Conservation (phyloP, 2,797 vertebrate species). For the Cossypha caffra region DNA sequence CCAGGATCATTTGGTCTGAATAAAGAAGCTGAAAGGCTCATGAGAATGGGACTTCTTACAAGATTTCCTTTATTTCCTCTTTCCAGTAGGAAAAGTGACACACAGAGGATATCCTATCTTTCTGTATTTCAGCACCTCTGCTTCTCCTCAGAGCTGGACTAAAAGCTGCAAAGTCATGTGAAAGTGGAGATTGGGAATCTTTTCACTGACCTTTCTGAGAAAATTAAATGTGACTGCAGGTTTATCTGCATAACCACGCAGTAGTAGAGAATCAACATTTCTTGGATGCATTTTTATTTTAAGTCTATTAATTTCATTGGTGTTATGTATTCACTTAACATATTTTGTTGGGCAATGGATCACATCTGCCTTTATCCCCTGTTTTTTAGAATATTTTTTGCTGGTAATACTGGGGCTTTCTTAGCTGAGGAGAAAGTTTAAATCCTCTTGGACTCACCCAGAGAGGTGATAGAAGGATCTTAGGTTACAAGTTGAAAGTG, state of each 20-base stretch:
- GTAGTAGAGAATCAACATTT: neutral
- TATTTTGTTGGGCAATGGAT: neutral
- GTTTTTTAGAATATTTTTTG: neutral
- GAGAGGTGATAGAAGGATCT: neutral
- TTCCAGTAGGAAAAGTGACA: slow-evolving; percentile 50
- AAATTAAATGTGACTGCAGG: neutral
- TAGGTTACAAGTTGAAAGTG: neutral
- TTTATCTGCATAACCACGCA: neutral
- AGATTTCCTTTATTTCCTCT: slow-evolving; percentile 51
- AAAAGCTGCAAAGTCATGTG: neutral
- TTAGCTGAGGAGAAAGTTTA: neutral
- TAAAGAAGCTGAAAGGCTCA: slow-evolving; percentile 37
- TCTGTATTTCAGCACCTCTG: slow-evolving; percentile 29
- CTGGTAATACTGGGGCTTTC: neutral
- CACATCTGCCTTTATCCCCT: neutral
- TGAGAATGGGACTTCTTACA: slow-evolving; percentile 26
- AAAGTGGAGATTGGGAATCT: neutral
- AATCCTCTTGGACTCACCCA: neutral
- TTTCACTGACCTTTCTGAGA: neutral
- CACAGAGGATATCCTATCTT: slow-evolving; percentile 53
- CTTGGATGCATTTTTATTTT: neutral
- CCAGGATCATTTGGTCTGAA: slow-evolving; percentile 32
- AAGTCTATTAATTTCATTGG: neutral
- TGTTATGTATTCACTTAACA: neutral
- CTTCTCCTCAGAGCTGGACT: neutral